Base-by-base conservation (phyloP, 2,113 vertebrate genomes). In the Orthonyx spaldingii region DNA sequence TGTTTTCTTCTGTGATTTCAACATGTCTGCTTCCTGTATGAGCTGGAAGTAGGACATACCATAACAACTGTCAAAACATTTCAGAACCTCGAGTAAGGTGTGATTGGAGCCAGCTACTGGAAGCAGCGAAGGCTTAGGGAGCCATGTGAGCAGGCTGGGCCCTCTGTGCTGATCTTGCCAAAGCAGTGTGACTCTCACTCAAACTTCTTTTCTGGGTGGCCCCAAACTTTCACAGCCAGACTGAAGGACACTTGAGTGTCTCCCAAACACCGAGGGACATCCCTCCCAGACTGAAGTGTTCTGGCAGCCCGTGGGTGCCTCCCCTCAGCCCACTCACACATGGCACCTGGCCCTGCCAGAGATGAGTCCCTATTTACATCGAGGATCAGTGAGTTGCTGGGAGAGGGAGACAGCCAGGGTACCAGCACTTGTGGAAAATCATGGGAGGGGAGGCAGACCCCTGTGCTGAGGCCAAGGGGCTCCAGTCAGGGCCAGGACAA, bases 1-100 rank as follows among this genome's bases (percentile, higher is more conserved):
- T 66, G 87, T 63, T 96, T 96, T 94, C 81, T 95, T 87, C 55
- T 80, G 81, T 22, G 63, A 96, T 96, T 96, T 94, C 93, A 93
- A 90, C 89, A 97, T 21, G 79, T 85, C 78, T 85, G 66, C 75
- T 96, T 95, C 87, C 91, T 91, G 84, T 79, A 85, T 0, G 0
- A 60, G 66, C 87, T 96, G 87, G 70, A 96, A 95, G 93, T 69
- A 87, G 87, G 95, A 91, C 90, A 87, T 50, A 93, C 87, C 21
- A 8, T 82, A 91, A 91, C 56, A 92, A 68, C n/a, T 61, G 77
- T 33, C 77, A 79, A 92, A 92, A 61, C 46, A 64, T 50, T 94
- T 64, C 87, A 87, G 94, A 94, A 94, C 69, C 41, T 91, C 12
- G 11, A 91, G 68, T 47, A 87, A 84, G 64, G 47, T 87, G 61